Evolutionary conservation across 2,888 invertebrate species (phyloP).

Genomic region (Lamellibrachia satsuma): DNA sequence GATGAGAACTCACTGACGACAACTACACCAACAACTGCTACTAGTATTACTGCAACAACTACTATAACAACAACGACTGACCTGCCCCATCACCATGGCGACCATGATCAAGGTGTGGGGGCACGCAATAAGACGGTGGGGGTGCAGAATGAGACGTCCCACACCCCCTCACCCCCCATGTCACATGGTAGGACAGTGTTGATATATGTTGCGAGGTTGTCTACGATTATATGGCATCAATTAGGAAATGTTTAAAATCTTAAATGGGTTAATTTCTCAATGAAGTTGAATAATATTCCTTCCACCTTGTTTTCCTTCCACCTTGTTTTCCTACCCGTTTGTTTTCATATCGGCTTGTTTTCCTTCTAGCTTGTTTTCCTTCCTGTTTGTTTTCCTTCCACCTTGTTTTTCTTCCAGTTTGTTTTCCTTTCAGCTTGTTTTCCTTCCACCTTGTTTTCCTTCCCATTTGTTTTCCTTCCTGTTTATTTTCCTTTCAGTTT

Average conservation of each 20-base stretch:
- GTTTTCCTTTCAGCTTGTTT: no score
- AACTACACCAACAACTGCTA: background rate
- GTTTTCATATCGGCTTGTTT: no score
- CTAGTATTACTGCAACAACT: background rate
- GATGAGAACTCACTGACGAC: background rate
- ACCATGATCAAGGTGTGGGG: constrained; percentile 26
- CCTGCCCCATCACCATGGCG: constrained; percentile 26
- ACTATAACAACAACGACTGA: background rate
- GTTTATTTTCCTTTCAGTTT: no score
- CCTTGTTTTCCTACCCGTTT: no score
- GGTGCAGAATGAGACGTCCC: background rate
- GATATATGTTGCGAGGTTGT: no score
- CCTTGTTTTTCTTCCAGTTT: no score
- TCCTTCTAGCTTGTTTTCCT: no score
- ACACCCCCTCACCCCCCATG: constrained; percentile 3
- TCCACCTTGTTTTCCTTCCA: no score
- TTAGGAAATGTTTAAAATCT: background rate
- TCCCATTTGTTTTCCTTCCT: no score
- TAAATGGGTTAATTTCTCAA: background rate
- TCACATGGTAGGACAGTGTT: background rate
- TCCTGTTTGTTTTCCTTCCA: no score
- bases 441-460: no score
- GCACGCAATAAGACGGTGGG: background rate
- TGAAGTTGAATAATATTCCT: background rate
- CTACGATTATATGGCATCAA: background rate